phyloP scores from a whole-genome alignment of 1,140 invertebrate species.

The Pseudomyrmex flavicornis region DNA sequence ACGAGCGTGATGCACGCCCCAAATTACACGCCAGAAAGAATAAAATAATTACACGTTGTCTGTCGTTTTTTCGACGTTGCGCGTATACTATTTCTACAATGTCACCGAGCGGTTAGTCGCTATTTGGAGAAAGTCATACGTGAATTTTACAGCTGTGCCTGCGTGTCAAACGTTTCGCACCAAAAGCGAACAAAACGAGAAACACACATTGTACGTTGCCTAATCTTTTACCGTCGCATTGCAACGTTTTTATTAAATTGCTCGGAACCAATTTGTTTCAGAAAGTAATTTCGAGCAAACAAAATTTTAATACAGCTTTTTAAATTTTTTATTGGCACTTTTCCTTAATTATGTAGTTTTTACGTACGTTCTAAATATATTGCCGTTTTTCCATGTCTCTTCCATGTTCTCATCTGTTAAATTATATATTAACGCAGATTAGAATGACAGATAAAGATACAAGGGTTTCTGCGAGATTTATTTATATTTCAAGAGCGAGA shows the following conservation, averaged over 20 bases:
- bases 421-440: neutral
- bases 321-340: neutral
- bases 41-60: slow-evolving; percentile 79
- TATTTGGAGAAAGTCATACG: slow-evolving; percentile 59
- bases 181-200: slow-evolving; percentile 2
- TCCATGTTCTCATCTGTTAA: too few relatives aligned
- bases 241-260: neutral
- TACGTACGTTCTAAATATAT: too few relatives aligned
- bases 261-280: neutral
- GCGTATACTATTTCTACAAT: slow-evolving; percentile 41
- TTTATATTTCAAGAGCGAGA: slow-evolving; percentile 3
- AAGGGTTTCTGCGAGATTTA: neutral
- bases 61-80: slow-evolving; percentile 21
- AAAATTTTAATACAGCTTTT: neutral
- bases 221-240: neutral
- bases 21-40: slow-evolving; percentile 80
- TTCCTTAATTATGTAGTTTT: too few relatives aligned
- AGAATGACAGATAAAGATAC: neutral
- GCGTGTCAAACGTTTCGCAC: slow-evolving; percentile 34
- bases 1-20: slow-evolving; percentile 66
- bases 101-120: slow-evolving; percentile 44
- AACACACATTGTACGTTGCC: neutral
- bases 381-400: too few relatives aligned
- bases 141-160: slow-evolving; percentile 38
- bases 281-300: neutral